Evolutionary conservation across 1,140 invertebrate genomes (phyloP).

Genomic region (Drepana arcuata): DNA sequence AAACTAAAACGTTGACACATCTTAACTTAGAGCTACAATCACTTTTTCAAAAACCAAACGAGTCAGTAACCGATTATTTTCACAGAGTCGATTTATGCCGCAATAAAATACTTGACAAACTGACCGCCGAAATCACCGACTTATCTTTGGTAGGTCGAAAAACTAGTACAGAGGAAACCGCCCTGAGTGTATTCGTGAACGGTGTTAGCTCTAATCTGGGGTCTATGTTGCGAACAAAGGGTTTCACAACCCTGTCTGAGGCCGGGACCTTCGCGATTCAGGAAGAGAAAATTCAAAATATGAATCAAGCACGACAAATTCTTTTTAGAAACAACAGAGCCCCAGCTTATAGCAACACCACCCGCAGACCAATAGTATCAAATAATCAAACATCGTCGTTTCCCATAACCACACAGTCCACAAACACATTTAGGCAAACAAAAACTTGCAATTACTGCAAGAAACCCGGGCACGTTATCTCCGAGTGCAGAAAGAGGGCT

Average conservation of each 20-base stretch:
- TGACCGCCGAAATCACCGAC: slow-evolving; percentile 11
- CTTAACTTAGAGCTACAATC: background rate
- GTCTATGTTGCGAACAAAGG: slow-evolving; percentile 4
- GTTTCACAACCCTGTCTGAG: background rate
- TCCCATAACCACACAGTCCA: background rate
- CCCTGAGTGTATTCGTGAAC: slow-evolving; percentile 11
- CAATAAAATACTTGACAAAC: slow-evolving; percentile 19
- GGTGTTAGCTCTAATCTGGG: slow-evolving; percentile 11
- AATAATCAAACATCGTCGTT: no score
- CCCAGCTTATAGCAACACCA: no score
- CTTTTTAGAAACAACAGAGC: slow-evolving; percentile 3
- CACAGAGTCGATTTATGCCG: slow-evolving; percentile 4
- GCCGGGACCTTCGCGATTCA: slow-evolving; percentile 3
- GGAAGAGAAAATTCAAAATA: slow-evolving; percentile 3
- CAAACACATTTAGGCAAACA: background rate
- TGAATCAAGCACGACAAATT: slow-evolving; percentile 1
- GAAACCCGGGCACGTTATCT: background rate
- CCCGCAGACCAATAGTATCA: no score
- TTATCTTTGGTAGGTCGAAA: slow-evolving; percentile 4
- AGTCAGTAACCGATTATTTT: background rate
- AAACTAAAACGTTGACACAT: background rate
- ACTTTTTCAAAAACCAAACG: background rate
- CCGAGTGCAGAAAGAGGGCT: background rate
- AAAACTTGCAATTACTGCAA: slow-evolving; percentile 3
- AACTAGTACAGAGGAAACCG: slow-evolving; percentile 11